Base-by-base conservation (phyloP, 2,888 invertebrate species). In the Ormyrus nitidulus region DNA sequence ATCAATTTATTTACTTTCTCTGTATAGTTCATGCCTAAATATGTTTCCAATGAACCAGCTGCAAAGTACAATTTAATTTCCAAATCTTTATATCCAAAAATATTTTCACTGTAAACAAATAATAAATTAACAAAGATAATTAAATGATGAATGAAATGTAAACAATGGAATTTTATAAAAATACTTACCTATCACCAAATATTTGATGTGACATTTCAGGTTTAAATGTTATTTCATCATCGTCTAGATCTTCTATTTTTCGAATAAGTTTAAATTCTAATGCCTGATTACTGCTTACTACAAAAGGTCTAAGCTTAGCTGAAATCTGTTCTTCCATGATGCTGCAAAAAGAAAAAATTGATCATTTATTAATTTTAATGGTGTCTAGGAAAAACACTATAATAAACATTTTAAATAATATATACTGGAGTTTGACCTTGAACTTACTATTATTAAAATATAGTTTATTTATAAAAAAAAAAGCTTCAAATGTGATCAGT, bases 141-240 rank as follows among this genome's bases (percentile, higher is more conserved):
- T 19, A 13, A 75, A 66, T 62, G n/a, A 9, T 1, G n/a, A 8
- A 65, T 49, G 48, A 82, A 34, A 69, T 34, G 46, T 49, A 44
- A 11, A 13, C 44, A 69, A 65, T 58, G 34, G 34, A 34, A 34
- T 34, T 34, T 2, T 69, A 48, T 49, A 7, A 3, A 13, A 81
- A 49, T 49, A 54, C 89, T 85, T 87, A 93, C 93, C 94, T 94
- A 84, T 96, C 96, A 6, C 97, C 97, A 90, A 97, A 98, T 78
- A 98, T 94, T 91, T 98, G 98, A 92, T 98, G 97, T 72, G 97
- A 96, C 96, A 98, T 97, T 77, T 95, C 94, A 0, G 98, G 97
- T 56, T 93, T 92, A 88, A 97, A 97, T 54, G 92, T 91, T 8
- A 91, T 90, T 0, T 92, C 91, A 53, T 94, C 93, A 90, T 95